Evolutionary conservation across 2,113 vertebrate genomes (phyloP).

Genomic region (Hippolais icterina): DNA sequence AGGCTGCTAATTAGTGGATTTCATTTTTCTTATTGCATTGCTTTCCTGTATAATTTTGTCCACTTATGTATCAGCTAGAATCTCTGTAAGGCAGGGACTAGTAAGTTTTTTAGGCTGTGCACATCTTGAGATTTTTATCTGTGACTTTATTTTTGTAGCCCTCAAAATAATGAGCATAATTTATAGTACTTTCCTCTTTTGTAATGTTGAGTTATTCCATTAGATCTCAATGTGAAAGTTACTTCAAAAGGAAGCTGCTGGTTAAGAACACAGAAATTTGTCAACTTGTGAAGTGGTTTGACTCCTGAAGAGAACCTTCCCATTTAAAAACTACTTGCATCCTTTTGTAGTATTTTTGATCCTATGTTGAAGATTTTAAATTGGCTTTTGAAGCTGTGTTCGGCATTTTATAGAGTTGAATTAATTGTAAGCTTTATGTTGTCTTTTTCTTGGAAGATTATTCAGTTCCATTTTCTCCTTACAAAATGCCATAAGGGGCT

Average conservation of each 20-base stretch:
- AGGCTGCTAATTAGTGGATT: background rate
- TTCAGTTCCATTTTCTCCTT: background rate
- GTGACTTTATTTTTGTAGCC: background rate
- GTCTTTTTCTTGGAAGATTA: background rate
- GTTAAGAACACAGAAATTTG: background rate
- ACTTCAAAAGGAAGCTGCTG: constrained; percentile 33
- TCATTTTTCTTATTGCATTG: background rate
- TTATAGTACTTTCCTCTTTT: background rate
- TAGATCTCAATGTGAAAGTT: background rate
- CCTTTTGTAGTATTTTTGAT: constrained; percentile 38
- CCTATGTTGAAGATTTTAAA: background rate
- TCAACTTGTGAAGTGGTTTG: background rate
- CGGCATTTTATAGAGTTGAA: background rate
- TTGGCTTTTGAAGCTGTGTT: background rate
- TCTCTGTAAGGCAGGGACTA: background rate
- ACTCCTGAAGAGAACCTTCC: background rate
- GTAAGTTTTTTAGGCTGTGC: background rate
- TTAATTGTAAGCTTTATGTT: background rate
- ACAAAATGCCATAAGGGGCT: background rate
- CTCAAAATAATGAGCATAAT: background rate
- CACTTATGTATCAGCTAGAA: background rate
- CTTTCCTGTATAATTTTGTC: background rate
- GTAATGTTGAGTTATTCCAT: background rate
- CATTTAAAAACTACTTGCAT: constrained; percentile 22
- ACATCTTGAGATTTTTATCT: background rate